Conservation (phyloP, 1,140 invertebrate genomes). For the Berghia stephanieae region DNA sequence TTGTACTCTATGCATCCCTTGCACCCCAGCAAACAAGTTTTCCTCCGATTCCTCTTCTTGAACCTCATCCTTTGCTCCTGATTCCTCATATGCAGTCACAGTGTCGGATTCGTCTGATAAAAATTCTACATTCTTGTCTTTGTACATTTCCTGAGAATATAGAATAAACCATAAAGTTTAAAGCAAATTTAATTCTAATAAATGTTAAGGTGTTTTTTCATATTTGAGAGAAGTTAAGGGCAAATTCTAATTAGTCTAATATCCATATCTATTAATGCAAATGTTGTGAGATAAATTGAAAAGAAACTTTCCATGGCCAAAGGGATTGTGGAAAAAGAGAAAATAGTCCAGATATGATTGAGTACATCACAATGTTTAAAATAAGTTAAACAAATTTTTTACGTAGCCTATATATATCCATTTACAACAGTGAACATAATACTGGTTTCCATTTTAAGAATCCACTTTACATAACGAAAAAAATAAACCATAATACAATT, state of each 20-base stretch:
- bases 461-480: too few relatives aligned
- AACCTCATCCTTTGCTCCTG: slow-evolving; percentile 58
- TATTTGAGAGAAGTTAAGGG: not conserved
- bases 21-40: slow-evolving; percentile 79
- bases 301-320: not conserved
- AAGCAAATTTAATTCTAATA: too few relatives aligned
- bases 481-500: too few relatives aligned
- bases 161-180: too few relatives aligned
- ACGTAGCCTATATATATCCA: too few relatives aligned
- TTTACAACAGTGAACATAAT: too few relatives aligned
- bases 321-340: too few relatives aligned
- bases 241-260: not conserved
- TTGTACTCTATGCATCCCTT: slow-evolving; percentile 66
- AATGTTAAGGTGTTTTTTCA: too few relatives aligned
- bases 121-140: slow-evolving; percentile 68
- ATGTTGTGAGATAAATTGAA: not conserved
- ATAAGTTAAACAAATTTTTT: too few relatives aligned
- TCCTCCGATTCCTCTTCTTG: slow-evolving; percentile 73
- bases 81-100: slow-evolving; percentile 85
- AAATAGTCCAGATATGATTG: too few relatives aligned
- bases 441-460: too few relatives aligned
- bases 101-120: slow-evolving; percentile 85
- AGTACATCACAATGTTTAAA: too few relatives aligned
- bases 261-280: not conserved
- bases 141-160: slow-evolving; percentile 58